A percentile compares a stretch with the other conserved stretches of the same genome.
These are phyloP conservation scores for Phalacrocorax aristotelis DNA, from an alignment of 2,113 vertebrate genomes.

Conservation along the genomic window DNA sequence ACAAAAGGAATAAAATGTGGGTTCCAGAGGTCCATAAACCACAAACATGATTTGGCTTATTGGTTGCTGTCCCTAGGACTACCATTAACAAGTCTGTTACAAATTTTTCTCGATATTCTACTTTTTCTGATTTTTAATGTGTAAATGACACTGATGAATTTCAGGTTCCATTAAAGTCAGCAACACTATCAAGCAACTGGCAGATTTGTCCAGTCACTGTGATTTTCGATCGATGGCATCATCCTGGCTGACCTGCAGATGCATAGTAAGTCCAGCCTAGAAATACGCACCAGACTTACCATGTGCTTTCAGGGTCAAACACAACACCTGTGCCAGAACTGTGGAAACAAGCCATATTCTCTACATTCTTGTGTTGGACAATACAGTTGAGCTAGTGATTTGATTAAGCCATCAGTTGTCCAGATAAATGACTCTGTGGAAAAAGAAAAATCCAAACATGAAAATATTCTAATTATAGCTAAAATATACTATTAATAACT, in stretches of 20 bases:
- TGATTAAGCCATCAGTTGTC: background rate
- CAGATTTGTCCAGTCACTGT: background rate
- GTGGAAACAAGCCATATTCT: background rate
- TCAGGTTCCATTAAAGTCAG: background rate
- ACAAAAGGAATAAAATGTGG: background rate
- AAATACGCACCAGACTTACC: accelerated
- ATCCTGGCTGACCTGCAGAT: background rate
- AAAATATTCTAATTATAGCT: background rate
- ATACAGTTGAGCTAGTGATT: background rate
- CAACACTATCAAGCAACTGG: background rate
- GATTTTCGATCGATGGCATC: background rate
- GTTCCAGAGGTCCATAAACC: background rate
- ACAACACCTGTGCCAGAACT: background rate
- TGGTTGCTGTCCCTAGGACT: background rate
- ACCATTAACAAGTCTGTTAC: background rate
- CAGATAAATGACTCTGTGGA: background rate
- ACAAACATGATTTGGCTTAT: accelerated
- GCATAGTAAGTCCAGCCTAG: background rate
- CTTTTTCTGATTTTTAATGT: background rate
- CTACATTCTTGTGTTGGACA: background rate
- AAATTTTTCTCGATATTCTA: background rate
- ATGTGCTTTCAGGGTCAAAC: background rate
- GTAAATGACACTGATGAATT: background rate
- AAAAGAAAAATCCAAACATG: background rate
- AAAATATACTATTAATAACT: background rate